phyloP scores from a whole-genome alignment of 2,888 invertebrate species.

The Pilophorus perplexus region DNA sequence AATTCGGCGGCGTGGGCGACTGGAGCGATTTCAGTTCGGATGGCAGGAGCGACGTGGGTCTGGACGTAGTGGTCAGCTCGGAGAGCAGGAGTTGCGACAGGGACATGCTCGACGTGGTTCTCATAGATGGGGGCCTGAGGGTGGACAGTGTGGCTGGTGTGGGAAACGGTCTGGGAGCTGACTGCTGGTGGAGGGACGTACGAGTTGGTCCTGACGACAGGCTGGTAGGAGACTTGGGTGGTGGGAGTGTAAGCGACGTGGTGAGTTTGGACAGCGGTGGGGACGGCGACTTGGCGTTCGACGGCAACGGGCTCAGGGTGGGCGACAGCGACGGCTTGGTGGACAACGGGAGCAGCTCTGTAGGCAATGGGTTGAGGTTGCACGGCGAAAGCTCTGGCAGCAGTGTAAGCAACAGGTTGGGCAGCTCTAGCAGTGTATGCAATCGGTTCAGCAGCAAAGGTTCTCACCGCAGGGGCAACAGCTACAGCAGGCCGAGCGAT shows the following conservation, averaged over 20 bases:
- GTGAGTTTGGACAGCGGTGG: background rate
- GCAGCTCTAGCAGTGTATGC: constrained; percentile 16
- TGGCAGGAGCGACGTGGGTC: constrained; percentile 1
- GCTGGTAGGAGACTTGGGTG: background rate
- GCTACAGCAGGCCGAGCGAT: constrained; percentile 2
- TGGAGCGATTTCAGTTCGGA: background rate
- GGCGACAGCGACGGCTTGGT: no score
- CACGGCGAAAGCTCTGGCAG: background rate
- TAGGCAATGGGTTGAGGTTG: background rate
- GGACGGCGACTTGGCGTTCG: background rate
- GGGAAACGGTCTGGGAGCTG: constrained; percentile 15
- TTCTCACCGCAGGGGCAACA: constrained; percentile 16
- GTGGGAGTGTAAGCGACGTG: background rate
- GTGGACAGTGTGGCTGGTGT: constrained; percentile 18
- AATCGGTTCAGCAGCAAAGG: constrained; percentile 20
- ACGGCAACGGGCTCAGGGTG: background rate
- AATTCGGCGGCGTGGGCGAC: background rate
- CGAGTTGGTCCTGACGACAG: background rate
- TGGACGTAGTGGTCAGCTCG: background rate
- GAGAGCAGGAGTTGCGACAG: background rate
- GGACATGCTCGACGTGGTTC: background rate
- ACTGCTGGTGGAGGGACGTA: constrained; percentile 6
- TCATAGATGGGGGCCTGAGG: constrained; percentile 1
- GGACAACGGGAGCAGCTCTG: background rate
- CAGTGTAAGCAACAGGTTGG: constrained; percentile 6